These are phyloP conservation scores for Phortica magna DNA, from an alignment of 2,888 invertebrate genomes.

Conservation along the genomic window DNA sequence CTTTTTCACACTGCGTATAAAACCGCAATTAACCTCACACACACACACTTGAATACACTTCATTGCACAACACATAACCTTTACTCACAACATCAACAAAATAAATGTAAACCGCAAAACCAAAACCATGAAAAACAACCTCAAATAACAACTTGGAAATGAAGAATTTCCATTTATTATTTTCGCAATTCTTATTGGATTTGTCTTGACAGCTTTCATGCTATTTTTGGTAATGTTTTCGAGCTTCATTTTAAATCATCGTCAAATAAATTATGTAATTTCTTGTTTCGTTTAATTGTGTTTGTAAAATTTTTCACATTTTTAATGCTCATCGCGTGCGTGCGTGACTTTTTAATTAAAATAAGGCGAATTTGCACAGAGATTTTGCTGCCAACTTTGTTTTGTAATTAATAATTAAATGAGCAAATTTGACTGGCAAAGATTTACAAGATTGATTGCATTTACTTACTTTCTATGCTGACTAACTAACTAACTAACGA, in stretches of 20 bases:
- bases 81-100: not conserved
- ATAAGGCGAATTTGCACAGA: not conserved
- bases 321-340: not conserved
- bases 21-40: too few species aligned
- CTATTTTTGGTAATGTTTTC: not conserved
- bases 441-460: conserved; percentile 7
- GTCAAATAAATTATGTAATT: conserved; percentile 3
- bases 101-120: not conserved
- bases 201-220: too few species aligned
- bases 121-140: not conserved
- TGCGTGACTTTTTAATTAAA: conserved; percentile 1
- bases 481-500: too few species aligned
- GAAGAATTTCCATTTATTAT: not conserved
- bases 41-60: not conserved
- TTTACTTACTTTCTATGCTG: not conserved
- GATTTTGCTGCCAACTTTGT: not conserved
- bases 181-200: not conserved
- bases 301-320: not conserved
- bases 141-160: conserved; percentile 3
- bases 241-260: not conserved
- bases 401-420: not conserved
- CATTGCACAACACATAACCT: too few species aligned
- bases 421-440: not conserved
- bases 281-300: not conserved
- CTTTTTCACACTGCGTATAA: too few species aligned